Percentiles rank a stretch among this genome's conserved stretches.
phyloP scores from a whole-genome alignment of 2,888 invertebrate genomes.

The Dichetophora obliterata region DNA sequence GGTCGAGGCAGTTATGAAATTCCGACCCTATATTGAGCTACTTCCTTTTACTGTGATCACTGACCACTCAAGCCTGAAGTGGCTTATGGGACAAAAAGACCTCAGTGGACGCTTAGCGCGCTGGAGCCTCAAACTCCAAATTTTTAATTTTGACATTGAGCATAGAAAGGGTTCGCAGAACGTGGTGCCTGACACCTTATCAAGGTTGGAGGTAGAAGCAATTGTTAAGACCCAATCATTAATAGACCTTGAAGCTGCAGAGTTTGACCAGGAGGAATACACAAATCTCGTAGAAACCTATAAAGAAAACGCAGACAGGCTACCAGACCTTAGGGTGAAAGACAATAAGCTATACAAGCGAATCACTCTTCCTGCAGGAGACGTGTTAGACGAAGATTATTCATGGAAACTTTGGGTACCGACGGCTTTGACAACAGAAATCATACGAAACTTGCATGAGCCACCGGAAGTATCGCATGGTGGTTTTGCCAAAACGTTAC shows the following conservation, averaged over 20 bases:
- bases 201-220: constrained; percentile 20
- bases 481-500: constrained; percentile 24
- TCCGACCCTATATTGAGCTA: constrained; percentile 26
- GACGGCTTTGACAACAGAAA: background rate
- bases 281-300: background rate
- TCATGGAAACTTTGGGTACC: constrained; percentile 15
- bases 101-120: constrained; percentile 21
- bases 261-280: background rate
- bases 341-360: background rate
- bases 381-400: background rate
- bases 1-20: background rate
- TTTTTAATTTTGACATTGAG: background rate
- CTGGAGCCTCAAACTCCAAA: constrained; percentile 24
- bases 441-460: constrained; percentile 17
- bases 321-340: background rate
- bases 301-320: background rate
- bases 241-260: background rate
- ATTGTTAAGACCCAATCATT: background rate
- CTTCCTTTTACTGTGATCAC: constrained; percentile 30
- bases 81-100: constrained; percentile 27
- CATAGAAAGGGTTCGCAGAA: constrained; percentile 11
- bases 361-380: background rate
- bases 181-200: background rate
- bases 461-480: constrained; percentile 27
- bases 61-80: constrained; percentile 33